Evolutionary conservation across 2,797 vertebrate genomes (phyloP), one percentile per base, ranked within the genome.

Genomic region (Acanthurus tractus): DNA sequence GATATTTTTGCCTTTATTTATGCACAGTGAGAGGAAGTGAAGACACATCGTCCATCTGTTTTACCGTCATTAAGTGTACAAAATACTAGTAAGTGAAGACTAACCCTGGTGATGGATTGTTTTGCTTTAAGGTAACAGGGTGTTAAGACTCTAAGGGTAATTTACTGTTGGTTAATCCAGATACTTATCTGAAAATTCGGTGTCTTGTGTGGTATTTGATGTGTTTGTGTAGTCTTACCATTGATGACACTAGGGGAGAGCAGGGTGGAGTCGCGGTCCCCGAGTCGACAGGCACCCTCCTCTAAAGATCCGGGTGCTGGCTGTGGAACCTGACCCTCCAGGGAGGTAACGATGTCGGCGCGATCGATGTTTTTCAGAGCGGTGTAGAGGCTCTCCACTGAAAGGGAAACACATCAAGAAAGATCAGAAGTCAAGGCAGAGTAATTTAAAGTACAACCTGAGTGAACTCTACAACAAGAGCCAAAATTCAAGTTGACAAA

Each of bases 351-450:
- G 0, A 99, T 98, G 94, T 99, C 98, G 0, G 93, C 76, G 1
- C 98, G 96, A 84, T 99, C 98, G 0, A 99, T 97, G 94, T 95
- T 98, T 73, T 90, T 96, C 91, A 99, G 93, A 0, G 98, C 97
- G 0, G 88, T 12, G 63, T 97, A 97, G 46, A 99, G 93, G 62
- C 91, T 97, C 84, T 99, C 98, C 82, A 99, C 98, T 99, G 90
- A 46, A 44, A 61, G 25, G 66, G 42, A 73, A 13, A 67, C 17
- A 55, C 55, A 56, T 2, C 0, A 8, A 52, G 4, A 23, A 40
- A 53, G 13, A 50, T 50, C 3, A 11, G 3, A 45, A 45, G 44
- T 46, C 45, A 46, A 23, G 42, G 50, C n/a, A 64, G 22, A 54
- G 50, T 8, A 14, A 6, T 48, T 13, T 53, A 15, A 7, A 13